These are phyloP conservation scores for Lasioglossum vierecki DNA, from an alignment of 2,888 invertebrate genomes.

Conservation along the genomic window DNA sequence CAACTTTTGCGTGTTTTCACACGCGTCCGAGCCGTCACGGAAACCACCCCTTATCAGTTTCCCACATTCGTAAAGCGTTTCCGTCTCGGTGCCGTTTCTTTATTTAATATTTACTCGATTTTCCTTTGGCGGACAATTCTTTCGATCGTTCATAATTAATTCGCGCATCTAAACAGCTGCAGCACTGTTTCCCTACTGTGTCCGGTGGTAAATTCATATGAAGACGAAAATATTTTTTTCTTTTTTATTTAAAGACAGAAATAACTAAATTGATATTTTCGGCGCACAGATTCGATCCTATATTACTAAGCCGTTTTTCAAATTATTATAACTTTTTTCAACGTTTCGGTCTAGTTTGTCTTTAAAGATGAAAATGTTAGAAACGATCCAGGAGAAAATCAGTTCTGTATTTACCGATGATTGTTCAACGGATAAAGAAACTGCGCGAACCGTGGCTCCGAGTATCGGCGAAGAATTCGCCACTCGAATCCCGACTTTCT, in stretches of 20 bases:
- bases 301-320: no score
- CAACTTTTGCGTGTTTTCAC: conserved; percentile 63
- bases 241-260: no score
- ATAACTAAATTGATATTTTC: neutral
- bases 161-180: neutral
- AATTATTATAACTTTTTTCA: no score
- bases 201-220: no score
- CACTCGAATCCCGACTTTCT: conserved; percentile 42
- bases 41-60: conserved; percentile 25
- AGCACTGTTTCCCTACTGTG: neutral
- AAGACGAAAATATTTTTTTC: neutral
- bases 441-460: neutral
- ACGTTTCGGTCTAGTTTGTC: no score
- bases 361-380: neutral
- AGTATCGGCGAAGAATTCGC: conserved; percentile 2
- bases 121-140: neutral
- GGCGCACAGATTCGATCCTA: no score
- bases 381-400: neutral
- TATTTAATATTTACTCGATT: neutral
- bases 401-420: neutral
- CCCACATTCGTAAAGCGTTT: neutral
- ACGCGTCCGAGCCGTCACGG: conserved; percentile 47
- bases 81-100: neutral
- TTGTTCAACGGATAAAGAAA: neutral
- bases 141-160: neutral